These are phyloP conservation scores for Margarornis squamiger DNA, from an alignment of 2,797 vertebrate genomes.

Conservation along the genomic window DNA sequence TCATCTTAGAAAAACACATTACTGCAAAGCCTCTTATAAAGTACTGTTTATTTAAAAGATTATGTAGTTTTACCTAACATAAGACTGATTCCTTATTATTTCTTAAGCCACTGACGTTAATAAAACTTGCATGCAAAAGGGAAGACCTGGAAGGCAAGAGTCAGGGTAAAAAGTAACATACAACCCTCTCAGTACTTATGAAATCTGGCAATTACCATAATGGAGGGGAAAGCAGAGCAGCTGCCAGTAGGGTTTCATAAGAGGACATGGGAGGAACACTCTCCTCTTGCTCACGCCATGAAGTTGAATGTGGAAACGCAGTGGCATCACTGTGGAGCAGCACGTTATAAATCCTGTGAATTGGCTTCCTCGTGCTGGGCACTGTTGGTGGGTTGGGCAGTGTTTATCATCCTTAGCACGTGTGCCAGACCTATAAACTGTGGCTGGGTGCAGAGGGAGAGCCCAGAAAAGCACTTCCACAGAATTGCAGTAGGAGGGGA, in stretches of 20 bases:
- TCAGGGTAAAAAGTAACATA: background rate
- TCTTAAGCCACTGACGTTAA: background rate
- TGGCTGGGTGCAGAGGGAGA: background rate
- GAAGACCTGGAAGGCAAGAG: background rate
- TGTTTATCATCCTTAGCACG: background rate
- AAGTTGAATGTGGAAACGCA: background rate
- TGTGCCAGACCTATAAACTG: background rate
- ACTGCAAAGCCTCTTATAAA: background rate
- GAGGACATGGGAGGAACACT: background rate
- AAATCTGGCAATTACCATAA: background rate
- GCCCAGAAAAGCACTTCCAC: background rate
- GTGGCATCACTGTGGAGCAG: background rate
- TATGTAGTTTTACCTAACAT: background rate
- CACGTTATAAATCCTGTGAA: background rate
- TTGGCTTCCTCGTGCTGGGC: background rate
- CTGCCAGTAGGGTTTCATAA: conserved; percentile 27
- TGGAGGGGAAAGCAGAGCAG: background rate
- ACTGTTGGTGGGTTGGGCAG: background rate
- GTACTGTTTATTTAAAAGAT: conserved; percentile 2
- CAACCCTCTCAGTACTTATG: background rate
- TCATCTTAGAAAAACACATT: conserved; percentile 30
- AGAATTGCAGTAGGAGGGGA: background rate
- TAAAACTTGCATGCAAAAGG: background rate
- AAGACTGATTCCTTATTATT: background rate
- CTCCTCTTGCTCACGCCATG: background rate